These are phyloP conservation scores for Eupithecia dodoneata DNA, from an alignment of 2,888 invertebrate genomes.

Conservation along the genomic window DNA sequence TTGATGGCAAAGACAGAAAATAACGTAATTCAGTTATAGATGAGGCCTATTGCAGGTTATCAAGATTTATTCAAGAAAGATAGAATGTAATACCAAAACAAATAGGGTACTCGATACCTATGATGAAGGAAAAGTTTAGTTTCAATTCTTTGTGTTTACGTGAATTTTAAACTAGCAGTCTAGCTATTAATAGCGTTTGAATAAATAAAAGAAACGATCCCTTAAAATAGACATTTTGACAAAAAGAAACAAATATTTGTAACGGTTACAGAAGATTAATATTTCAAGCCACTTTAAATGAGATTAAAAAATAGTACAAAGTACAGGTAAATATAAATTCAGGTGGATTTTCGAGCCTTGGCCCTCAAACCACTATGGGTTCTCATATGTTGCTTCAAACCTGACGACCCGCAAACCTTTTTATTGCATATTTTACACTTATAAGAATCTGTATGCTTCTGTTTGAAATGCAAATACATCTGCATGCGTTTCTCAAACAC, in stretches of 20 bases:
- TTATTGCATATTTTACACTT: slow-evolving; percentile 16
- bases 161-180: neutral
- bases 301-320: neutral
- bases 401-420: neutral
- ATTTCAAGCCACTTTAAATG: neutral
- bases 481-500: slow-evolving; percentile 20
- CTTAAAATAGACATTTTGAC: neutral
- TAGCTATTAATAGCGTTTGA: too few relatives aligned
- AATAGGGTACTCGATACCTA: neutral
- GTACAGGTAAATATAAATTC: neutral
- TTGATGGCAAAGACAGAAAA: neutral
- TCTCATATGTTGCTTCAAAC: neutral
- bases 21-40: neutral
- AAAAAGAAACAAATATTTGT: neutral
- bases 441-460: slow-evolving; percentile 20
- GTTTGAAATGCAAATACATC: slow-evolving; percentile 28
- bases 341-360: neutral
- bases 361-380: neutral
- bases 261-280: neutral
- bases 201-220: neutral
- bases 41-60: neutral
- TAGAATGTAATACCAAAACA: neutral
- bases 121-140: neutral
- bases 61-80: neutral
- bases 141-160: neutral